Evolutionary conservation across 2,797 vertebrate species (phyloP), one percentile per base, ranked within the genome.

Genomic region (Scolopax bukidnonensis): DNA sequence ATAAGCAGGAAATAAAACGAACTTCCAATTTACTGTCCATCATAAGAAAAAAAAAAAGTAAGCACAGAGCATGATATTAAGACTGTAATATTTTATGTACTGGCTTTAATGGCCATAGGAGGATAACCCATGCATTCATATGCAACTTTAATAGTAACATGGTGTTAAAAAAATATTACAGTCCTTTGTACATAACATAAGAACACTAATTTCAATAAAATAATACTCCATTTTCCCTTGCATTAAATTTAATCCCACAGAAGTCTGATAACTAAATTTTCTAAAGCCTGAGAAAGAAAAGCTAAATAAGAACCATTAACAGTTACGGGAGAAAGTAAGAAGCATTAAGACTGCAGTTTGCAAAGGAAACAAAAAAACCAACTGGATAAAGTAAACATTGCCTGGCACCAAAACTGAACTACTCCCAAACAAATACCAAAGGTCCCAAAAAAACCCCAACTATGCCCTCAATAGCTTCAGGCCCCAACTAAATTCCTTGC

Each of bases 361-460:
- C 60, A 92, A 87, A 89, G 32, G 60, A 90, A 96, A 89, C 2
- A 0, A 54, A 78, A 91, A 88, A 57, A n/a, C 5, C 54, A 68
- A 77, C 41, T 21, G 19, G 23, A 40, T 40, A 59, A 87, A 79
- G 30, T 33, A 90, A 94, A 81, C 40, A 80, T 4, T 65, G 59
- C 43, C 63, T 90, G 67, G 63, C 77, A 93, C 38, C 79, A 16
- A 71, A 85, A 86, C 63, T 60, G 48, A 89, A 65, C 57, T 89
- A 33, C 53, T 80, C 48, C 68, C 41, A n/a, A 83, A 70, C 9
- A 30, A 91, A 91, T 60, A 95, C 65, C 88, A 94, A 93, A 87
- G 51, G 20, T 19, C 17, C 19, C 36, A 4, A 51, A 82, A 87
- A 33, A 33, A 28, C 4, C 0, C 13, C 33, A 32, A 43, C 30